Evolutionary conservation across 2,113 vertebrate genomes (phyloP).

Genomic region (Brevimyrus niger): DNA sequence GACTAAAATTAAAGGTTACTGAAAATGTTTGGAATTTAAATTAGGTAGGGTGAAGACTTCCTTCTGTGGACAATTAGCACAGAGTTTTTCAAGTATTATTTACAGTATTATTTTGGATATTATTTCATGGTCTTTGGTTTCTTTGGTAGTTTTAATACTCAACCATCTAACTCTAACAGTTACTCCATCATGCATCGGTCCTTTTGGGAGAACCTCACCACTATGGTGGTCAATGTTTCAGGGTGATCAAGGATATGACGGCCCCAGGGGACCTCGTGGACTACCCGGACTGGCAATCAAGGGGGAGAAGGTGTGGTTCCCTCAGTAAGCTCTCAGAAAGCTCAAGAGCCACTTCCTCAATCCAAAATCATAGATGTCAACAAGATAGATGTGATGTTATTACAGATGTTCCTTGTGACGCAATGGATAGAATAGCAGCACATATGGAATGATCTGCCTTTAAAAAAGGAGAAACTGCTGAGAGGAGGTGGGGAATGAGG

Average conservation of each 20-base stretch:
- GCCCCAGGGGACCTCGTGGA: constrained; percentile 60
- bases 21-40: neutral
- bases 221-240: constrained; percentile 39
- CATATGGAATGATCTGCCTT: neutral
- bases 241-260: constrained; percentile 75
- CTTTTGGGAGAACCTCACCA: neutral
- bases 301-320: constrained; percentile 70
- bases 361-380: neutral
- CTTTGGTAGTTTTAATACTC: neutral
- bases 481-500: neutral
- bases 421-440: neutral
- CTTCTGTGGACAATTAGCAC: neutral
- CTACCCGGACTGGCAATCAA: constrained; percentile 58
- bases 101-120: neutral
- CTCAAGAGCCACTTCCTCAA: neutral
- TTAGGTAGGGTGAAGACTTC: neutral
- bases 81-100: neutral
- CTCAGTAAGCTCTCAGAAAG: neutral
- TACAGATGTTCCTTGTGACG: neutral
- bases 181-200: neutral
- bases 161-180: neutral
- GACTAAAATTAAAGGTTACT: neutral
- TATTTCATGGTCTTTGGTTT: neutral
- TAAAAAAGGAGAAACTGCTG: neutral
- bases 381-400: neutral